A percentile compares a stretch with the other conserved stretches of the same genome.
Conservation (phyloP, 2,797 vertebrate species). For the Dallia pectoralis region DNA sequence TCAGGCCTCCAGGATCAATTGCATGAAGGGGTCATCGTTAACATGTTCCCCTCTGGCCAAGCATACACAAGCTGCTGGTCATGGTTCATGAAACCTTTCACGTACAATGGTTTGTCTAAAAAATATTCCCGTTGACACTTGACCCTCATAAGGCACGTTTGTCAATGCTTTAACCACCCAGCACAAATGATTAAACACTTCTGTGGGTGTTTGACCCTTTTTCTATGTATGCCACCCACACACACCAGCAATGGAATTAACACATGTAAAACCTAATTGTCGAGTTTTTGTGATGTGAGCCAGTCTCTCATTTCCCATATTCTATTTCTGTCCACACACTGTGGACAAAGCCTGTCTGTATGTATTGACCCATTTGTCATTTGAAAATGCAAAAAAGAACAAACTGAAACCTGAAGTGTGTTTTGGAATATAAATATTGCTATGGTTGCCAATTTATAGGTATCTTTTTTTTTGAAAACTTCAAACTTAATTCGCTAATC, state of each 20-base stretch:
- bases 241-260: background rate
- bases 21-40: background rate
- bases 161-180: background rate
- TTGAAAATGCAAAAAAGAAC: no score
- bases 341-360: no score
- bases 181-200: background rate
- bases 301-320: background rate
- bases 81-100: background rate
- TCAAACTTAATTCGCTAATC: no score
- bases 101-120: background rate
- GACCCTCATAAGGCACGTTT: background rate
- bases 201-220: background rate
- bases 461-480: no score
- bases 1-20: background rate
- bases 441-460: no score
- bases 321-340: no score
- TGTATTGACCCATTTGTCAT: no score
- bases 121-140: background rate
- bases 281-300: background rate
- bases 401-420: no score
- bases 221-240: background rate
- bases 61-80: background rate
- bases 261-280: background rate
- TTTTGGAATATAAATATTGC: no score
- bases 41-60: background rate